These are phyloP conservation scores for Cheilosia vulpina DNA, from an alignment of 2,888 invertebrate species.

Conservation along the genomic window DNA sequence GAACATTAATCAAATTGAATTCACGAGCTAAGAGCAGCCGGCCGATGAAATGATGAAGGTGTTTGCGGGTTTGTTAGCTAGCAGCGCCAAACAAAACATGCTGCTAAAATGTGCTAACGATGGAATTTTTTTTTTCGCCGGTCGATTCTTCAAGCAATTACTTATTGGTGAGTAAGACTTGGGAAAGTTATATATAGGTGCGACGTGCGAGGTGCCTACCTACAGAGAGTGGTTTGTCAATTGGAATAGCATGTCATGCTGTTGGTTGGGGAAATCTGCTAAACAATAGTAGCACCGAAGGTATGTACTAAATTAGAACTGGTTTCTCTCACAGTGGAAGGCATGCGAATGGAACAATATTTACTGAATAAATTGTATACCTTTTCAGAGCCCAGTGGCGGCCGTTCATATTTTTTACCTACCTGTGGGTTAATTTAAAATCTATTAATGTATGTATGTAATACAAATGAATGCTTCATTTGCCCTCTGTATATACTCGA, in stretches of 20 bases:
- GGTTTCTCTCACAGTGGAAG: constrained; percentile 31
- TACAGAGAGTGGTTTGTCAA: not conserved
- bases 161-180: constrained; percentile 41
- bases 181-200: constrained; percentile 12
- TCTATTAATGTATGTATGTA: too few relatives aligned
- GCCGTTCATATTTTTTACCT: too few relatives aligned
- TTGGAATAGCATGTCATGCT: not conserved
- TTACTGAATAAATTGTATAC: not conserved
- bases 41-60: constrained; percentile 5
- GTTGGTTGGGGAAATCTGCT: constrained; percentile 9
- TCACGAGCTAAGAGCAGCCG: constrained; percentile 4
- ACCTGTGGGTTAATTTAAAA: too few relatives aligned
- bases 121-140: constrained; percentile 12
- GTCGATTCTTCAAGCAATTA: constrained; percentile 6
- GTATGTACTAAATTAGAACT: constrained; percentile 38
- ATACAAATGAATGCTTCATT: too few relatives aligned
- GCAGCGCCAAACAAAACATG: constrained; percentile 5
- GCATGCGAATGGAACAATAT: not conserved
- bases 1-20: constrained; percentile 48
- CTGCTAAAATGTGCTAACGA: constrained; percentile 25
- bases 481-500: too few relatives aligned
- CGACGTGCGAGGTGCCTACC: not conserved
- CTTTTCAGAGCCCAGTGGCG: not conserved
- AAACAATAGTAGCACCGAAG: constrained; percentile 32
- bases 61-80: constrained; percentile 7